Percentiles rank a stretch among this genome's conserved stretches.
These are phyloP conservation scores for Trichogramma dendrolimi DNA, from an alignment of 2,888 invertebrate genomes.

Conservation along the genomic window DNA sequence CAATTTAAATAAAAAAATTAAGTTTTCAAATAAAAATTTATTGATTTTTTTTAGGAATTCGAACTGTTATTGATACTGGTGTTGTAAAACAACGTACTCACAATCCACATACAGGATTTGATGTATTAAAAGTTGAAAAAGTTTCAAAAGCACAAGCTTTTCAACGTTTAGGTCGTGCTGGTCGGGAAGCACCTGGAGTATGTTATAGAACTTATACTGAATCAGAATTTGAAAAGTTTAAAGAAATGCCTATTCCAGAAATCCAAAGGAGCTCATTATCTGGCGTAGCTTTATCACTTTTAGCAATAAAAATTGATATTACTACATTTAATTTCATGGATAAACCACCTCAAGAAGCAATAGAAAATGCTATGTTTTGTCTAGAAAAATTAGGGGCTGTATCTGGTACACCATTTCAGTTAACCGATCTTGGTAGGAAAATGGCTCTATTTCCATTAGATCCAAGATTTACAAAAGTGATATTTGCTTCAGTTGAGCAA, in stretches of 20 bases:
- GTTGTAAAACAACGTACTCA: constrained; percentile 84
- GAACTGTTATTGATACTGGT: constrained; percentile 87
- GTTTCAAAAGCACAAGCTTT: constrained; percentile 89
- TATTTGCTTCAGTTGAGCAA: constrained; percentile 72
- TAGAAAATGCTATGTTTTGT: constrained; percentile 63
- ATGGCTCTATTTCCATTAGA: constrained; percentile 92
- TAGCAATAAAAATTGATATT: constrained; percentile 80
- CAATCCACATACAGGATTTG: constrained; percentile 77
- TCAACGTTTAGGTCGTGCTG: constrained; percentile 90
- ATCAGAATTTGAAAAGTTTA: constrained; percentile 68
- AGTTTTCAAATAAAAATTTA: neutral
- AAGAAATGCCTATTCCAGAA: constrained; percentile 76
- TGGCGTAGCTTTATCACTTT: constrained; percentile 74
- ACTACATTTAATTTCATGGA: constrained; percentile 87
- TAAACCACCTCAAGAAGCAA: constrained; percentile 71
- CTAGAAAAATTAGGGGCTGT: constrained; percentile 60
- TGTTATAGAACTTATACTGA: constrained; percentile 87
- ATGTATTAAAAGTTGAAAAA: constrained; percentile 73
- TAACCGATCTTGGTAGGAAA: constrained; percentile 75
- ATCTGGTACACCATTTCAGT: constrained; percentile 55
- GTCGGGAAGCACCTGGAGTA: constrained; percentile 77
- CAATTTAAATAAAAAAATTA: neutral
- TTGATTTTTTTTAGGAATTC: constrained; percentile 60
- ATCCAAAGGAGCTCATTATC: constrained; percentile 69
- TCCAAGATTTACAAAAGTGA: constrained; percentile 78